Evolutionary conservation across 2,113 vertebrate species (phyloP), one percentile per base, ranked within the genome.

Genomic region (Tamias sibiricus): DNA sequence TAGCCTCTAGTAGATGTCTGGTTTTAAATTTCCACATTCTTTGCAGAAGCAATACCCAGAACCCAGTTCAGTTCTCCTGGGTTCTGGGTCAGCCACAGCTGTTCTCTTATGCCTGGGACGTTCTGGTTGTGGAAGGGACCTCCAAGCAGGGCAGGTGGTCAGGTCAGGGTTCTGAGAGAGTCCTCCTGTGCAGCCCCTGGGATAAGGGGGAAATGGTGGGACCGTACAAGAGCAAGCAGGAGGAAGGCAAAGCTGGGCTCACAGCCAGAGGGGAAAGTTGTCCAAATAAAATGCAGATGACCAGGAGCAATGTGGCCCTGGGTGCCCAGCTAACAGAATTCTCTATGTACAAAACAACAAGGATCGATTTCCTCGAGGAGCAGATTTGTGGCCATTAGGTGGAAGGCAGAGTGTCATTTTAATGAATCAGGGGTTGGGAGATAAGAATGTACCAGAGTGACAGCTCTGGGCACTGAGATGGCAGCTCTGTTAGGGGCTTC

Each of bases 361-460:
- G 97, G 94, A 97, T 97, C 96, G 96, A 95, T 98, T 98, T 98
- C 98, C 97, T 98, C 90, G 90, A 96, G 96, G 94, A 97, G 92
- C 96, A 98, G 94, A 96, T 98, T 97, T 98, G 98, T 96, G 98
- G 97, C 97, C 96, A 94, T 79, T 3, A 97, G 95, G 95, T 97
- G 94, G 97, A 98, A 97, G 90, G 94, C 92, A 97, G 95, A 97
- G 97, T 97, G 96, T 95, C 98, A 93, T 97, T 98, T 98, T 98
- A 97, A 98, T 98, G 98, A 97, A 98, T 97, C 97, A 97, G 97
- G 95, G 94, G 90, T 97, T 91, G 69, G 4, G 24, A 97, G 96
- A 97, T 95, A 97, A 98, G 97, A 97, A 97, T 97, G 97, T 47
- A 83, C 87, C 96, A 69, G 94, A 80, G 66, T 76, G 74, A 96